Base-by-base conservation (phyloP, 2,797 vertebrate genomes). In the Delichon dasypus region DNA sequence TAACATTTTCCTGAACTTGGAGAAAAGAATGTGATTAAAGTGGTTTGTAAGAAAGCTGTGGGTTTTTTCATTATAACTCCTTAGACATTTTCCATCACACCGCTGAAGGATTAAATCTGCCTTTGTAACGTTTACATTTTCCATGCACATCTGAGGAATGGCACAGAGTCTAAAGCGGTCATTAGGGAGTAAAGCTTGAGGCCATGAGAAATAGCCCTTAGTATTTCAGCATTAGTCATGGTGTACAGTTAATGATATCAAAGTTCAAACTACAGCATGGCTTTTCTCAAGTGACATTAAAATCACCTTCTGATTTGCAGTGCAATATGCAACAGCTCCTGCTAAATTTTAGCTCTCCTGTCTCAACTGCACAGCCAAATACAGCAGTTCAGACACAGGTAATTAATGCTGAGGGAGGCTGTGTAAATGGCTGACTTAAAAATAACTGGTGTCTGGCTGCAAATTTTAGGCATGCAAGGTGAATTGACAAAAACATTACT, bases 201-300 rank as follows among this genome's bases (percentile, higher is more conserved):
- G 73, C 82, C 73, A 68, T 66, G 73, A 85, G 95, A 91, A 93
- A 68, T 13, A 78, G 79, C 42, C 68, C 47, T 75, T 84, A 84
- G 58, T 57, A 84, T 94, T 96, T 85, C 58, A 32, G 65, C 45
- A 66, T 96, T 91, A 92, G 76, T 92, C 61, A 78, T 80, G 72
- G 65, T 61, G 53, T 71, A 80, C 53, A 88, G 50, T 71, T 91
- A 94, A 83, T 68, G 54, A 72, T 51, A 92, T 4, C 25, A 80
- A 92, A 89, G 91, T 77, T 94, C 88, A 72, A 72, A 40, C 73
- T 88, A 22, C 65, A 81, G 58, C 45, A 58, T 89, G 72, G 40
- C 51, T 91, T 93, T 96, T 91, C 82, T 92, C 88, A 89, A 88
- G 68, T 40, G 58, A 29, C 57, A 65, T 89, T 89, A 74, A 90